These are phyloP conservation scores for Ardeotis arabs DNA, from an alignment of 2,113 vertebrate species.

Conservation along the genomic window DNA sequence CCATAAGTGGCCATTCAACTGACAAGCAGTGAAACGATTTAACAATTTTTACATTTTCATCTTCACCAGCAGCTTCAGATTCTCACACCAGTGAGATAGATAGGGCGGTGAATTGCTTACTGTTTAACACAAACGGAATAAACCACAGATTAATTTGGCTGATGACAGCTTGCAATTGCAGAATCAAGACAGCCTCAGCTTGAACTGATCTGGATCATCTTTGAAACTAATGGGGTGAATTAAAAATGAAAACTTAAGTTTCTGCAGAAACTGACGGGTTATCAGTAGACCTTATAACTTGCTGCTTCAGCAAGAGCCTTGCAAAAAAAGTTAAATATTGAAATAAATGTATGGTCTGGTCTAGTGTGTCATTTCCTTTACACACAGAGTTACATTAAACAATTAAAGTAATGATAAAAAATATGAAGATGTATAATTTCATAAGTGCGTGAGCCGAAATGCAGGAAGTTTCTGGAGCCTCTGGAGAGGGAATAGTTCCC, in stretches of 20 bases:
- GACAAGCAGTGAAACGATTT: background rate
- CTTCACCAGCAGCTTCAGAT: slow-evolving; percentile 1
- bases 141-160: background rate
- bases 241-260: background rate
- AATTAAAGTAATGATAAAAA: background rate
- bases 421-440: background rate
- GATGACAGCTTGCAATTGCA: background rate
- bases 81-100: background rate
- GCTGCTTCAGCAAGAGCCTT: background rate
- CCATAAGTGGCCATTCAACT: background rate
- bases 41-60: background rate
- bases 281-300: background rate
- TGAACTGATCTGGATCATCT: background rate
- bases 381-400: background rate
- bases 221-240: background rate
- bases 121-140: slow-evolving; percentile 7
- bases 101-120: background rate
- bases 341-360: background rate
- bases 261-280: background rate
- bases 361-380: background rate
- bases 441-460: background rate
- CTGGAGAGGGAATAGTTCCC: background rate
- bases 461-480: background rate
- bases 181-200: background rate
- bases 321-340: background rate